Conservation (phyloP, 2,888 invertebrate genomes). For the Tribolium freemani region DNA sequence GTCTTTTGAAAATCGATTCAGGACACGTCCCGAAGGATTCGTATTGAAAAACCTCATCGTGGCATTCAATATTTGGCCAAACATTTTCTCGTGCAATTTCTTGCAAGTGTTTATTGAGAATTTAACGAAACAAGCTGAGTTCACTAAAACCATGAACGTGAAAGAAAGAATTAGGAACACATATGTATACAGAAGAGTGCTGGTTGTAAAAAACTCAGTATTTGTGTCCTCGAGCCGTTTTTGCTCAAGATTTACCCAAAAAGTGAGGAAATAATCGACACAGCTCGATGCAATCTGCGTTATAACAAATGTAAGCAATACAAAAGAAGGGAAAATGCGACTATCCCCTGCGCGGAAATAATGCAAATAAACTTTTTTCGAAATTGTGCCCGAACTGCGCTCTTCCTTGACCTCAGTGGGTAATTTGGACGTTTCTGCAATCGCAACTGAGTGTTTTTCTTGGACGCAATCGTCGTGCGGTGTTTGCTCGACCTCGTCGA, state of each 20-base stretch:
- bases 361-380: conserved; percentile 72
- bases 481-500: conserved; percentile 52
- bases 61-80: conserved; percentile 70
- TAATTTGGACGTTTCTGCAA: conserved; percentile 51
- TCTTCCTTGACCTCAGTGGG: conserved; percentile 23
- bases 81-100: conserved; percentile 70
- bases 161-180: conserved; percentile 54
- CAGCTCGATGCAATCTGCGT: conserved; percentile 81
- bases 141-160: conserved; percentile 66
- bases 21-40: conserved; percentile 74
- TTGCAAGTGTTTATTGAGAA: conserved; percentile 70
- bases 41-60: conserved; percentile 78
- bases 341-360: conserved; percentile 83
- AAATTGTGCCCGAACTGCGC: conserved; percentile 68
- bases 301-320: conserved; percentile 75
- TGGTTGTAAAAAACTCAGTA: conserved; percentile 30
- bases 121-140: conserved; percentile 69
- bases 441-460: conserved; percentile 24
- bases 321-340: conserved; percentile 71
- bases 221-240: conserved; percentile 16
- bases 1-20: conserved; percentile 80
- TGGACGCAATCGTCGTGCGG: conserved; percentile 52
- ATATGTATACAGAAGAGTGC: conserved; percentile 65
- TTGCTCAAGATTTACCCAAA: conserved; percentile 70
- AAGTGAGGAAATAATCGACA: conserved; percentile 84